Evolutionary conservation across 2,888 invertebrate genomes (phyloP), one percentile per base, ranked within the genome.

Genomic region (Suillia variegata): DNA sequence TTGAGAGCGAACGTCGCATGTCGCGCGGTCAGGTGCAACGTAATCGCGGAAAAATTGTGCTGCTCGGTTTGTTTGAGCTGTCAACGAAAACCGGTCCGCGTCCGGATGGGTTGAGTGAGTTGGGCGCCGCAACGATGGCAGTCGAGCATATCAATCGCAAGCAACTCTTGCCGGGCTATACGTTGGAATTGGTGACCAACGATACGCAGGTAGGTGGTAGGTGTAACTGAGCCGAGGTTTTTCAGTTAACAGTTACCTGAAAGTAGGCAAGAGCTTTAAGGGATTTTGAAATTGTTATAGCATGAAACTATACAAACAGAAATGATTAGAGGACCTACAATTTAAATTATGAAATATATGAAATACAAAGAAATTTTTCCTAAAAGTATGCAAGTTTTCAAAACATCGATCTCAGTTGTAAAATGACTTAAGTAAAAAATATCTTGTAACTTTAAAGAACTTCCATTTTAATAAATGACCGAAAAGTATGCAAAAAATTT

Each of bases 1-100:
- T 82, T 51, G 81, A 81, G 60, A 79, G 74, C 58, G 81, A 82
- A 62, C 80, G 78, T 45, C 72, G 75, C 67, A 75, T 75, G 69
- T 75, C 75, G 52, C 70, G 67, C 59, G 69, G 63, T 2, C 68
- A 78, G 58, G 67, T 76, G 12, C 67, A 74, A 54, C 72, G 67
- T 45, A 80, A 77, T 69, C 76, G 73, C 26, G 83, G 86, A 48
- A 85, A 86, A 72, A 84, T 89, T 49, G 87, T 89, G 1, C 86
- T 93, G 63, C 84, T 93, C 70, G 93, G 93, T 0, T 85, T 93
- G 20, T 93, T 93, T 78, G 93, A 93, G 83, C 82, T 93, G 72
- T 89, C 89, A 8, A 87, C 88, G 1, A 83, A 84, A 61, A 85
- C 85, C 10, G 87, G 88, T 1, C 85, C 85, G 0, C 84, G 92